Evolutionary conservation across 2,113 vertebrate genomes (phyloP).

Genomic region (Colius striatus): DNA sequence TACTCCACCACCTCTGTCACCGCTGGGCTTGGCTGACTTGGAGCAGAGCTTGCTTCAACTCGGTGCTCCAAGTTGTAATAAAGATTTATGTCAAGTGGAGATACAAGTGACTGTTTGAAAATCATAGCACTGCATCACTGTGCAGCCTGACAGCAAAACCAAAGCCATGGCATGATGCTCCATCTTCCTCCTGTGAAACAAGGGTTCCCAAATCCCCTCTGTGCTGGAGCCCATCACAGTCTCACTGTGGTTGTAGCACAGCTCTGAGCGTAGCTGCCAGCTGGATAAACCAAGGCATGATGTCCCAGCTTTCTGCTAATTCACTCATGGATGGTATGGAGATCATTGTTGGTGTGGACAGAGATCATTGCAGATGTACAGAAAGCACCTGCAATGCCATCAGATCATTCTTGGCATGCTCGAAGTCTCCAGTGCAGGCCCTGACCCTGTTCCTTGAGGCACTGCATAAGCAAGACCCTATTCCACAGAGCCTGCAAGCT

Average conservation of each 20-base stretch:
- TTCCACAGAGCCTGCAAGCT: not conserved
- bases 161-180: not conserved
- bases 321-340: not conserved
- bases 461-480: not conserved
- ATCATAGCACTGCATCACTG: accelerated
- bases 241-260: not conserved
- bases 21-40: not conserved
- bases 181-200: not conserved
- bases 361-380: not conserved
- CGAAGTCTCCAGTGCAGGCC: not conserved
- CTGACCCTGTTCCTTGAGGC: accelerated
- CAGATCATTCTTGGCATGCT: not conserved
- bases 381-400: not conserved
- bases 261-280: accelerated
- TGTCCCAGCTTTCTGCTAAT: not conserved
- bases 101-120: not conserved
- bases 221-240: not conserved
- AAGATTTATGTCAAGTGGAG: not conserved
- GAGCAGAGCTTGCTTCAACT: not conserved
- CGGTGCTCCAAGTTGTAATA: accelerated
- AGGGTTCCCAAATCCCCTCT: not conserved
- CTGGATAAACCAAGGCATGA: not conserved
- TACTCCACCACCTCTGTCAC: not conserved
- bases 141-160: accelerated
- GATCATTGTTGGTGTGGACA: not conserved